phyloP scores from a whole-genome alignment of 2,888 invertebrate species.

The Ligdia adustata region DNA sequence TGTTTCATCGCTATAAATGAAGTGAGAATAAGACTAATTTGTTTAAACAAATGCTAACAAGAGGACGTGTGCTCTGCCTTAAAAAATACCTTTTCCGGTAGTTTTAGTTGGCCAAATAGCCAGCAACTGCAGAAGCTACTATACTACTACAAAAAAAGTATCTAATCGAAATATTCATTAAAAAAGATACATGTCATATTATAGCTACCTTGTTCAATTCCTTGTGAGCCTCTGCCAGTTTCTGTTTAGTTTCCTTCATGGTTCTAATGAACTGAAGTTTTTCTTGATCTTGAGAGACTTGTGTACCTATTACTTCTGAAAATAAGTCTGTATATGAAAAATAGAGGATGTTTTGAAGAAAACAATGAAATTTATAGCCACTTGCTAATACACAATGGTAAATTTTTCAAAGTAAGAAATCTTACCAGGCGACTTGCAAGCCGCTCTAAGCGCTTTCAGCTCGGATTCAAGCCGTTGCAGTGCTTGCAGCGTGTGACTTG shows the following conservation, averaged over 20 bases:
- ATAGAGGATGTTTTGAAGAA: too few species aligned
- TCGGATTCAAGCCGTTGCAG: slow-evolving; percentile 34
- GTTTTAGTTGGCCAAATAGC: too few species aligned
- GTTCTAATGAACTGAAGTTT: slow-evolving; percentile 33
- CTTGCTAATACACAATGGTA: too few species aligned
- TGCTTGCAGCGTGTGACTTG: slow-evolving; percentile 28
- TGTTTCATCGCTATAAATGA: too few species aligned
- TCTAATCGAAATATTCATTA: too few species aligned
- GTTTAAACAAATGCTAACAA: too few species aligned
- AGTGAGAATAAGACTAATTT: too few species aligned
- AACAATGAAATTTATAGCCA: background rate
- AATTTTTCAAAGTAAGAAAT: background rate
- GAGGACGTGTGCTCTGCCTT: too few species aligned
- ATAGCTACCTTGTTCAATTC: background rate
- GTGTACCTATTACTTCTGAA: slow-evolving; percentile 3
- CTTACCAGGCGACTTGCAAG: slow-evolving; percentile 17
- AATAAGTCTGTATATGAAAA: background rate
- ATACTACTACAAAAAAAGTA: too few species aligned
- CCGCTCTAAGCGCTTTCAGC: slow-evolving; percentile 16
- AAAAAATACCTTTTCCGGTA: too few species aligned
- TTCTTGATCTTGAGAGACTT: slow-evolving; percentile 19
- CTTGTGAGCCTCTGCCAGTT: slow-evolving; percentile 11
- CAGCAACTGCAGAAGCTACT: too few species aligned
- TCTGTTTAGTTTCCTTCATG: slow-evolving; percentile 24
- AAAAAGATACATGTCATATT: too few species aligned